Evolutionary conservation across 2,888 invertebrate genomes (phyloP).

Genomic region (Clanis bilineata): DNA sequence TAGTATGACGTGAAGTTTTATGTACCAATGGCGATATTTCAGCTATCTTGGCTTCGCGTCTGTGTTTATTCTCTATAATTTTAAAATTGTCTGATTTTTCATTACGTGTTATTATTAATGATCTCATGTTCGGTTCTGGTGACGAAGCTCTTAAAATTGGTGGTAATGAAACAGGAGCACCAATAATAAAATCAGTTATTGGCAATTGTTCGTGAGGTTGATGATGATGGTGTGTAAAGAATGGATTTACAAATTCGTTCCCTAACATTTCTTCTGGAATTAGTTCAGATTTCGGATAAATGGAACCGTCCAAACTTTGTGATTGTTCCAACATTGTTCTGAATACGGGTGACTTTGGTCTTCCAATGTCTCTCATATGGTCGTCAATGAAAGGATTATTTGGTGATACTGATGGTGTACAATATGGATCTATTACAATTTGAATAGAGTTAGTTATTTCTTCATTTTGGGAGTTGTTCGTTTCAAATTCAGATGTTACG

Average conservation of each 20-base stretch:
- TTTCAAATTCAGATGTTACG: conserved; percentile 66
- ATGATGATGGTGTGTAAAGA: conserved; percentile 57
- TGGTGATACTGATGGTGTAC: conserved; percentile 37
- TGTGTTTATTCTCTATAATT: conserved; percentile 21
- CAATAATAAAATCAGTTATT: conserved; percentile 73
- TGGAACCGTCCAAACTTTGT: conserved; percentile 48
- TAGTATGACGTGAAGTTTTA: not conserved
- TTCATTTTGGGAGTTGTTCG: conserved; percentile 66
- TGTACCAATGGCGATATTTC: conserved; percentile 32
- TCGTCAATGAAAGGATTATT: conserved; percentile 55
- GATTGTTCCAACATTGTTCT: conserved; percentile 65
- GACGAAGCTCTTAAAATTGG: conserved; percentile 58
- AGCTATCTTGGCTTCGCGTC: conserved; percentile 15
- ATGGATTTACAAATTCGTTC: conserved; percentile 67
- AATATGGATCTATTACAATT: conserved; percentile 49
- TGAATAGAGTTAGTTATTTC: conserved; percentile 53
- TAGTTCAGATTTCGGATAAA: conserved; percentile 44
- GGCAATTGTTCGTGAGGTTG: conserved; percentile 43
- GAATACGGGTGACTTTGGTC: conserved; percentile 70
- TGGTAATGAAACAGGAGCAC: conserved; percentile 76
- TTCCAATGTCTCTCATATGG: conserved; percentile 43
- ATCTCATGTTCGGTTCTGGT: conserved; percentile 57
- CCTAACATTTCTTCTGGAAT: conserved; percentile 45
- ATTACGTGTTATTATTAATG: conserved; percentile 43
- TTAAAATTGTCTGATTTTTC: conserved; percentile 26